Percentiles rank a stretch among this genome's conserved stretches.
phyloP scores from a whole-genome alignment of 2,888 invertebrate genomes.

The Hylaea fasciaria region DNA sequence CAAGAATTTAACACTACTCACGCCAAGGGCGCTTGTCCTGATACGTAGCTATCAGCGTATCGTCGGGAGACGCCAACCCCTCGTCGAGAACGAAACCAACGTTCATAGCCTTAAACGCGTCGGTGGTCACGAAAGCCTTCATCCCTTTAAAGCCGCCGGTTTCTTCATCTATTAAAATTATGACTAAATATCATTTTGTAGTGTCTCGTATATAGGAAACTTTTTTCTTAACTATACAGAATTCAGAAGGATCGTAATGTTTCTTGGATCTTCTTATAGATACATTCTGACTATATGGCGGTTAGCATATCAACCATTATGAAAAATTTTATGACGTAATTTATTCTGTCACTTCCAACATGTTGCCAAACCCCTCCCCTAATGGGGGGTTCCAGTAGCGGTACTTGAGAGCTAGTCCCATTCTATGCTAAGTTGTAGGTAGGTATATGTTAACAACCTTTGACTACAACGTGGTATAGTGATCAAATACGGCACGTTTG shows the following conservation, averaged over 20 bases:
- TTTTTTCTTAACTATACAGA: too few species aligned
- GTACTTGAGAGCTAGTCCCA: too few species aligned
- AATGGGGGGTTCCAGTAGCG: too few species aligned
- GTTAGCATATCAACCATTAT: neutral
- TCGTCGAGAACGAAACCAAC: conserved; percentile 94
- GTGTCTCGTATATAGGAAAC: neutral
- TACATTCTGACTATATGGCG: neutral
- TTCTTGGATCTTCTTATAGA: too few species aligned
- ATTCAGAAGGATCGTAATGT: too few species aligned
- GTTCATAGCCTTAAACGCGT: conserved; percentile 89
- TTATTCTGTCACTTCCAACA: too few species aligned
- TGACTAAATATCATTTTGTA: neutral
- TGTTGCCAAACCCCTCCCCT: too few species aligned
- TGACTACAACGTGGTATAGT: too few species aligned
- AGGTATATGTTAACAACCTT: too few species aligned
- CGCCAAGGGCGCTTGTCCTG: conserved; percentile 92
- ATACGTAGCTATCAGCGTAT: conserved; percentile 85
- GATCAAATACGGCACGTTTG: too few species aligned
- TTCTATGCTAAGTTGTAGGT: too few species aligned
- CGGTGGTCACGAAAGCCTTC: conserved; percentile 87
- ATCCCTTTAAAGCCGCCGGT: conserved; percentile 91
- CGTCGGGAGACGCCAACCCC: conserved; percentile 86
- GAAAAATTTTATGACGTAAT: too few species aligned
- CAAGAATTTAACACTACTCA: conserved; percentile 76
- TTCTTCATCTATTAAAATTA: conserved; percentile 89